These are phyloP conservation scores for Nymphalis urticae DNA, from an alignment of 2,888 invertebrate genomes.

Conservation along the genomic window DNA sequence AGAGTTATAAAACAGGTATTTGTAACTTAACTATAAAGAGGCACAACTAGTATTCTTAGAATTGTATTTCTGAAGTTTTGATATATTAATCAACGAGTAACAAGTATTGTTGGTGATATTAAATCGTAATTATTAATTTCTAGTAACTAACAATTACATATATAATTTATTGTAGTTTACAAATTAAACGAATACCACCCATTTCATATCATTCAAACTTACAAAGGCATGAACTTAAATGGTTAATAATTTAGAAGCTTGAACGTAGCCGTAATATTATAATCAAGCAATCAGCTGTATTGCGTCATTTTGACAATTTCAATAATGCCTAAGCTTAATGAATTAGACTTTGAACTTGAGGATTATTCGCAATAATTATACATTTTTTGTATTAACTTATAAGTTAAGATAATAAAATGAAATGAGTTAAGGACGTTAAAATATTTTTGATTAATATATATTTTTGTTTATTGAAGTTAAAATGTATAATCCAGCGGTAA, in stretches of 20 bases:
- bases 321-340: constrained; percentile 33
- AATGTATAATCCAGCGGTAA: constrained; percentile 71
- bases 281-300: constrained; percentile 39
- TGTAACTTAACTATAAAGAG: too few species aligned
- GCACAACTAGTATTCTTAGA: too few species aligned
- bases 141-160: too few species aligned
- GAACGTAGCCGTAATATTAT: background rate
- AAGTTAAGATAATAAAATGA: constrained; percentile 8
- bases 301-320: constrained; percentile 37
- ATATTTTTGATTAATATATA: constrained; percentile 13
- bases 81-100: too few species aligned
- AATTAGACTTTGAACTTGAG: constrained; percentile 69
- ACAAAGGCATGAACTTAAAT: background rate
- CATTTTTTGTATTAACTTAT: constrained; percentile 44
- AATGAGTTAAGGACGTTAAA: constrained; percentile 3
- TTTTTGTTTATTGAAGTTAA: constrained; percentile 27
- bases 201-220: too few species aligned
- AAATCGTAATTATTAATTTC: too few species aligned
- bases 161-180: too few species aligned
- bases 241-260: background rate
- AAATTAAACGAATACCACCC: too few species aligned
- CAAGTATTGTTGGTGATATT: too few species aligned
- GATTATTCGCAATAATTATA: constrained; percentile 46
- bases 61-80: too few species aligned
- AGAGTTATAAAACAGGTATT: too few species aligned